Conservation (phyloP, 2,888 invertebrate genomes). For the Yponomeuta cagnagella region DNA sequence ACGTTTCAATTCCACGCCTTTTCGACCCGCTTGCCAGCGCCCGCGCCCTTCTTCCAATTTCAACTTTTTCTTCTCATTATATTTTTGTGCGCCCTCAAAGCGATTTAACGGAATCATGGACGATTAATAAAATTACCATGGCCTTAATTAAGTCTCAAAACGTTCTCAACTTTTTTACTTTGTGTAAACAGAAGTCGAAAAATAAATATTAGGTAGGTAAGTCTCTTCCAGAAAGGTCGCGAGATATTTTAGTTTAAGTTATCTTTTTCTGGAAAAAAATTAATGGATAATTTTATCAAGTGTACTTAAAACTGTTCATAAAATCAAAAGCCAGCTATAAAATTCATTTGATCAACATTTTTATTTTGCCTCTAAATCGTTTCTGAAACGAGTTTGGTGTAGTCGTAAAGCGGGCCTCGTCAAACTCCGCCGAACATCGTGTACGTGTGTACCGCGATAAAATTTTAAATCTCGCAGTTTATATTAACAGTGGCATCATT, state of each 20-base stretch:
- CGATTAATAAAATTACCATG: slow-evolving; percentile 14
- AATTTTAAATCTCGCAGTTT: slow-evolving; percentile 35
- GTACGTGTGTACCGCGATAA: slow-evolving; percentile 33
- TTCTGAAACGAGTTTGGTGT: slow-evolving; percentile 34
- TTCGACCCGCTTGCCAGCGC: background rate
- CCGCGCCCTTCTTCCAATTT: too few relatives aligned
- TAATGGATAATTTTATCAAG: slow-evolving; percentile 30
- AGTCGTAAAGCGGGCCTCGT: slow-evolving; percentile 34
- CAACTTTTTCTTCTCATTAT: slow-evolving; percentile 11
- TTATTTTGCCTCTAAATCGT: slow-evolving; percentile 27
- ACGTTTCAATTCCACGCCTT: background rate
- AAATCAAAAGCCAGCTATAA: slow-evolving; percentile 23
- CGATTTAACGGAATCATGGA: slow-evolving; percentile 13
- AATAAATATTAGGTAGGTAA: background rate
- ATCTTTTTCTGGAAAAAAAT: background rate
- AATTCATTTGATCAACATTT: slow-evolving; percentile 33
- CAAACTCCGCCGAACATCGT: slow-evolving; percentile 27
- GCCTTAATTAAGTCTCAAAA: slow-evolving; percentile 4
- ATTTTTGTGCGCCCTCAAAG: slow-evolving; percentile 7
- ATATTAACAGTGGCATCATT: slow-evolving; percentile 35
- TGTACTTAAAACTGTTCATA: slow-evolving; percentile 23
- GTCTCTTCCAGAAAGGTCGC: background rate
- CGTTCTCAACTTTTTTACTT: slow-evolving; percentile 1
- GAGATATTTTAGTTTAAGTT: background rate
- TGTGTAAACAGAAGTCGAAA: slow-evolving; percentile 3